Evolutionary conservation across 2,797 vertebrate species (phyloP), one percentile per base, ranked within the genome.

Genomic region (Carcharodon carcharias): DNA sequence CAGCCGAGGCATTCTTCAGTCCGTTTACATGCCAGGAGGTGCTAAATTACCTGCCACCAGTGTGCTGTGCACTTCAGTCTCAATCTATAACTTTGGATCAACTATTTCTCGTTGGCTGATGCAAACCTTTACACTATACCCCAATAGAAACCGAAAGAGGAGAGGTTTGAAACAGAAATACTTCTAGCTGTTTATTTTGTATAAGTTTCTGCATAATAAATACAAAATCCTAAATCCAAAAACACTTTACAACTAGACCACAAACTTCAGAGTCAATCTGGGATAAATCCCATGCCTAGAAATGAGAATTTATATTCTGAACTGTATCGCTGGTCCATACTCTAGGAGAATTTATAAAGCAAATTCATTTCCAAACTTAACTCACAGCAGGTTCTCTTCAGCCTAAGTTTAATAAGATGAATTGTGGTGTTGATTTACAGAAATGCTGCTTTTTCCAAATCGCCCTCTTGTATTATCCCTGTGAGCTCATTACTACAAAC

Each of bases 301-400:
- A 56, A 3, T 54, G 12, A 12, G 26, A 31, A 56, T 56, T 54
- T 95, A 50, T 54, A 71, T 71, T 3, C 28, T 95, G 28, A 28
- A 73, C 54, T 28, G 6, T 35, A 77, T 26, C 7, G 9, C 0
- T 31, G 31, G 16, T n/a, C 31, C 45, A 71, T 71, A 31, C 7
- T n/a, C 71, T 50, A 56, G 50, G 50, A 77, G 14, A 16, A 77
- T 95, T 95, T 77, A 56, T 73, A 77, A 71, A 56, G 67, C 69
- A 95, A 77, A 95, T 71, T 77, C 0, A 95, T 95, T 77, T 71
- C 12, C 67, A 73, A 54, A 77, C 67, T 71, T 71, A 58, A 95
- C 40, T n/a, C 89, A 92, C 18, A 40, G 5, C 58, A 92, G 58
- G 8, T 63, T 63, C 16, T 50, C 18, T 63, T 35, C 5, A 63